Conservation (phyloP, 1,140 invertebrate species). For the Rhysida immarginata region DNA sequence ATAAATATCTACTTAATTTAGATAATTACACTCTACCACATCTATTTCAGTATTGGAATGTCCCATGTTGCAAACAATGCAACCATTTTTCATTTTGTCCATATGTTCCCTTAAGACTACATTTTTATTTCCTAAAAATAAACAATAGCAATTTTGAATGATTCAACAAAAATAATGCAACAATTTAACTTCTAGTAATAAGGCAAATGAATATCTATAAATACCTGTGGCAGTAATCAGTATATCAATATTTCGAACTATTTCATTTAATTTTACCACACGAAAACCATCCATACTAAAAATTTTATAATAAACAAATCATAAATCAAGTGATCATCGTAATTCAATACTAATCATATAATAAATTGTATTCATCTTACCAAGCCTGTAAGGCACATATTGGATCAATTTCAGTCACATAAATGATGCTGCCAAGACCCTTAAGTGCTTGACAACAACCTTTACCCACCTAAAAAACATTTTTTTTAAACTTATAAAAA, state of each 20-base stretch:
- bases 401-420: conserved; percentile 95
- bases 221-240: conserved; percentile 75
- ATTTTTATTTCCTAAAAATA: conserved; percentile 67
- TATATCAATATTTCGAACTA: conserved; percentile 84
- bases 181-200: too few species aligned
- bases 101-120: conserved; percentile 87
- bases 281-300: conserved; percentile 91
- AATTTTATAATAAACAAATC: conserved; percentile 17
- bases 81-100: conserved; percentile 94
- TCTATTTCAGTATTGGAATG: conserved; percentile 97
- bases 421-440: conserved; percentile 82
- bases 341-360: too few species aligned
- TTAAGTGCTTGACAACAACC: conserved; percentile 90
- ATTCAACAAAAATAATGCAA: too few species aligned
- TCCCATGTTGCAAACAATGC: conserved; percentile 95
- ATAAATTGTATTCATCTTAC: conserved; percentile 33
- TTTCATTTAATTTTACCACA: conserved; percentile 83
- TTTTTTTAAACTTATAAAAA: too few species aligned
- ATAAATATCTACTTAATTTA: too few species aligned
- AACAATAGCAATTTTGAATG: neutral
- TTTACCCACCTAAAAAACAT: conserved; percentile 68
- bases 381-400: conserved; percentile 94
- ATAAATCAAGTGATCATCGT: too few species aligned
- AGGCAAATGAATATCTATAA: neutral
- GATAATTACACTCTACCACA: conserved; percentile 49